Conservation (phyloP, 2,113 vertebrate species). For the Clarias magur region DNA sequence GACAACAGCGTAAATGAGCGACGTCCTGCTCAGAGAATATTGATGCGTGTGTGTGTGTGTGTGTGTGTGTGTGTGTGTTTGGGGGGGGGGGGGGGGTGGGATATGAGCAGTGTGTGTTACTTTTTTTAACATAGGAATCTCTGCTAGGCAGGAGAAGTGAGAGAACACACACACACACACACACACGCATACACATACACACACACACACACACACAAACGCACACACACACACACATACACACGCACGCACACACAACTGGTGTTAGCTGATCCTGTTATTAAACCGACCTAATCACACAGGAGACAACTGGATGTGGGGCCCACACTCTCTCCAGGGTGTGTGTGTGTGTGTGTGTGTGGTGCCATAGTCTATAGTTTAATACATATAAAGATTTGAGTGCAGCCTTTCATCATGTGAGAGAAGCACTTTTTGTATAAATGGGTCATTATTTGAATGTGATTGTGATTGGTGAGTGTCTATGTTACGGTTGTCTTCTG, state of each 20-base stretch:
- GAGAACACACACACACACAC: slow-evolving; percentile 67
- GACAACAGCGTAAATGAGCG: slow-evolving; percentile 43
- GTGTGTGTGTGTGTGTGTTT: not conserved
- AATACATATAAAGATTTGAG: not conserved
- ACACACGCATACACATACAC: slow-evolving; percentile 68
- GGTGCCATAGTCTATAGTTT: not conserved
- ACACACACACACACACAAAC: slow-evolving; percentile 68
- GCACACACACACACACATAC: slow-evolving; percentile 65
- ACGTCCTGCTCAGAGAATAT: slow-evolving; percentile 19
- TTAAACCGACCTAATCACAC: slow-evolving; percentile 32
- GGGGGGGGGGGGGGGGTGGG: not conserved
- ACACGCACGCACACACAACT: slow-evolving; percentile 66
- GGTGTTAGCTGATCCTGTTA: slow-evolving; percentile 72
- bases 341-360: not conserved
- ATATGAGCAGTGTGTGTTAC: slow-evolving; percentile 57
- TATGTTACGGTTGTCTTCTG: no score
- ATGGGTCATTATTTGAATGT: no score
- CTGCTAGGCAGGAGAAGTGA: slow-evolving; percentile 60
- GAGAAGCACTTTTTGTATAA: no score
- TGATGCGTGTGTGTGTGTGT: not conserved
- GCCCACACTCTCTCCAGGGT: not conserved
- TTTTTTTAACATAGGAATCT: slow-evolving; percentile 84
- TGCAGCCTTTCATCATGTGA: no score
- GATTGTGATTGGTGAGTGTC: no score
- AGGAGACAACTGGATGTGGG: slow-evolving; percentile 17